These are phyloP conservation scores for Sicus ferrugineus DNA, from an alignment of 2,888 invertebrate species.

Conservation along the genomic window DNA sequence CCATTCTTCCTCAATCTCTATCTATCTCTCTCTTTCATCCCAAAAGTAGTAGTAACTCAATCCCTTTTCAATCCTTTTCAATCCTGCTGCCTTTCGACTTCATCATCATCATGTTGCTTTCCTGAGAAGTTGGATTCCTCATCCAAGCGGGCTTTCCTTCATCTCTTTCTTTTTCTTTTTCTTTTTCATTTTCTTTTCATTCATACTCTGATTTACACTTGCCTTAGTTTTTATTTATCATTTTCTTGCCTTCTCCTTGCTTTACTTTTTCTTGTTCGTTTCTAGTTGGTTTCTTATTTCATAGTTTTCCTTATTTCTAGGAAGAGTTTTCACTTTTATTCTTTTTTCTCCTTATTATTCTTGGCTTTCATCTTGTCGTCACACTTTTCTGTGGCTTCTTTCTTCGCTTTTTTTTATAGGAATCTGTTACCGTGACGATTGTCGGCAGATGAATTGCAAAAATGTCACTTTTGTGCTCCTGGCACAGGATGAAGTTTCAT, in stretches of 20 bases:
- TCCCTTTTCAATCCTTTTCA: too few relatives aligned
- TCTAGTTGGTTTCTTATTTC: not conserved
- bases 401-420: not conserved
- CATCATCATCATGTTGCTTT: too few relatives aligned
- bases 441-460: constrained; percentile 33
- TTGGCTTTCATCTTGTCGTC: constrained; percentile 5
- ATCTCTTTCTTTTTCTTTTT: not conserved
- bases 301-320: too few relatives aligned
- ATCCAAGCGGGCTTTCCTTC: too few relatives aligned
- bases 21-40: too few relatives aligned
- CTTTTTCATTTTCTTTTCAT: not conserved
- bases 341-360: not conserved
- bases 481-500: too few relatives aligned
- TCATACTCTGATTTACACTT: too few relatives aligned
- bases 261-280: not conserved
- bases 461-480: too few relatives aligned
- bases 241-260: not conserved
- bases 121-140: too few relatives aligned
- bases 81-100: too few relatives aligned
- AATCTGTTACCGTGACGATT: constrained; percentile 35
- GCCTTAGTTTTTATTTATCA: not conserved
- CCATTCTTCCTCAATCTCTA: too few relatives aligned
- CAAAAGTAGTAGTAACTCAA: too few relatives aligned
- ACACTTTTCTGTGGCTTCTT: constrained; percentile 9
- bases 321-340: not conserved